Evolutionary conservation across 1,140 invertebrate genomes (phyloP).

Genomic region (Leptopilina boulardi): DNA sequence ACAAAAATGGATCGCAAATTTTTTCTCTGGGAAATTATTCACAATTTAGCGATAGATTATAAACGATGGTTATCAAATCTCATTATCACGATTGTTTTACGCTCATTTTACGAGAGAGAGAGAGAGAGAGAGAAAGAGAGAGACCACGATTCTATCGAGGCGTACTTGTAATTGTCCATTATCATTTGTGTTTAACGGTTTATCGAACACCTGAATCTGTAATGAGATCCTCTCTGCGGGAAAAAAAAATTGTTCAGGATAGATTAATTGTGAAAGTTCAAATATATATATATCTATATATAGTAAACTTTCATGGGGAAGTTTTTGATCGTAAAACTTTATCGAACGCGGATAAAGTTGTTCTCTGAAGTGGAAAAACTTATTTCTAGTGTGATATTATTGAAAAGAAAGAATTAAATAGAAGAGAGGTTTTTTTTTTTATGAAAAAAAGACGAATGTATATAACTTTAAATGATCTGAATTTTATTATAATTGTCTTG

Average conservation of each 20-base stretch:
- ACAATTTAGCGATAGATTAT: not conserved
- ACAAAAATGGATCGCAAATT: too few relatives aligned
- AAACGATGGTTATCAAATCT: constrained; percentile 25
- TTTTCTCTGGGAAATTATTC: not conserved
- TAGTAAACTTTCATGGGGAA: not conserved
- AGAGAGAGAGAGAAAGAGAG: too few relatives aligned
- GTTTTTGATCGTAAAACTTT: not conserved
- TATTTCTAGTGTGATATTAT: constrained; percentile 2
- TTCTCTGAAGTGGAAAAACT: not conserved
- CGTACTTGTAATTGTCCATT: constrained; percentile 17
- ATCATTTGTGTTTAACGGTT: constrained; percentile 18
- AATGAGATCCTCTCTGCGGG: not conserved
- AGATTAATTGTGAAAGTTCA: not conserved
- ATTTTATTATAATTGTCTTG: not conserved
- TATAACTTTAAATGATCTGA: not conserved
- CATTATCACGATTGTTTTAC: constrained; percentile 20
- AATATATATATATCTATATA: too few relatives aligned
- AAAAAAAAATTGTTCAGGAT: not conserved
- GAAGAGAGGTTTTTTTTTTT: too few relatives aligned
- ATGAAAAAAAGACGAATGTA: not conserved
- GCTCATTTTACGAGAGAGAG: not conserved
- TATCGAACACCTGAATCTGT: constrained; percentile 1
- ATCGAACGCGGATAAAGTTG: not conserved
- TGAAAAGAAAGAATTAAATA: constrained; percentile 8
- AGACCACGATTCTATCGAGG: constrained; percentile 1